Evolutionary conservation across 2,888 invertebrate species (phyloP).

Genomic region (Cynaeus angustus): DNA sequence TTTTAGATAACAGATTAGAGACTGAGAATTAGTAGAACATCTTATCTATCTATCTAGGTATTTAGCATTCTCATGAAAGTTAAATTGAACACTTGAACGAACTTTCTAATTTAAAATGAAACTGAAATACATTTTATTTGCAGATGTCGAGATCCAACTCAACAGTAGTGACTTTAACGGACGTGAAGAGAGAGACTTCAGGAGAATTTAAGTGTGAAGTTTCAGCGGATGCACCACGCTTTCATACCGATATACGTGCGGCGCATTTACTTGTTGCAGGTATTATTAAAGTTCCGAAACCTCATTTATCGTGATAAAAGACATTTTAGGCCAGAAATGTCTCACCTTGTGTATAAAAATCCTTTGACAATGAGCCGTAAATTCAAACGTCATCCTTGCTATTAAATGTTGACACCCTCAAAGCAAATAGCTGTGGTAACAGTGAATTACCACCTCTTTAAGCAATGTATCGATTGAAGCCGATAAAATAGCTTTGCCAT

Average conservation of each 20-base stretch:
- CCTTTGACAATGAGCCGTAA: conserved; percentile 19
- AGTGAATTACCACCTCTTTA: conserved; percentile 45
- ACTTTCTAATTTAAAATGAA: conserved; percentile 31
- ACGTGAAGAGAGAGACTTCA: conserved; percentile 74
- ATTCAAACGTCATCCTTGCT: conserved; percentile 33
- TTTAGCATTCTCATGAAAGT: conserved; percentile 2
- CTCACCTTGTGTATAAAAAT: no score
- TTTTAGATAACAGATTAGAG: background rate
- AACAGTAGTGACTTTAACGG: conserved; percentile 73
- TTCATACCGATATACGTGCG: conserved; percentile 74
- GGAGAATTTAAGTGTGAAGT: conserved; percentile 76
- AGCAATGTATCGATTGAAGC: conserved; percentile 47
- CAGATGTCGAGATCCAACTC: conserved; percentile 74
- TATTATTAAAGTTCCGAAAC: conserved; percentile 52
- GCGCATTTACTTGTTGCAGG: conserved; percentile 75
- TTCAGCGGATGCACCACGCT: conserved; percentile 75
- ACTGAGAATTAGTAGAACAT: background rate
- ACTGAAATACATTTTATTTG: conserved; percentile 56
- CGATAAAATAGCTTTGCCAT: conserved; percentile 56
- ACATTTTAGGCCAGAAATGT: conserved; percentile 20
- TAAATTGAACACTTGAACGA: conserved; percentile 2
- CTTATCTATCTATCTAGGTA: background rate
- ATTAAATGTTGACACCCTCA: conserved; percentile 39
- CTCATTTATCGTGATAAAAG: conserved; percentile 20
- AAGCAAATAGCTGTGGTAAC: conserved; percentile 41